These are phyloP conservation scores for Myioborus melanocephalus DNA, from an alignment of 2,797 vertebrate genomes.

Conservation along the genomic window DNA sequence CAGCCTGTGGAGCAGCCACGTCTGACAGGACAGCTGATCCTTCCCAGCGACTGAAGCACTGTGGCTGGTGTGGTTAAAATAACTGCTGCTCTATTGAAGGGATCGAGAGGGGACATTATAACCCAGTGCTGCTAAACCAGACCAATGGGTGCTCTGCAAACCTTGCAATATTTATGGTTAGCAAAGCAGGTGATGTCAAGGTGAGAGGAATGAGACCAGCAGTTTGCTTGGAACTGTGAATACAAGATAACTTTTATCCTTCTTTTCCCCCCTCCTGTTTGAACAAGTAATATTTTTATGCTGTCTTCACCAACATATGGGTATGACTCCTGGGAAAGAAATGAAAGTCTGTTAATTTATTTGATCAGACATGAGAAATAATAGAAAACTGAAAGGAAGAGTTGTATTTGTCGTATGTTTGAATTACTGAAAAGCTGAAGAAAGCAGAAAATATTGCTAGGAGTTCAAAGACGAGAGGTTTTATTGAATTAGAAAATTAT, in stretches of 20 bases:
- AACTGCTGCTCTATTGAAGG: background rate
- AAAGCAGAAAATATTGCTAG: slow-evolving; percentile 62
- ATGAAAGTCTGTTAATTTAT: slow-evolving; percentile 68
- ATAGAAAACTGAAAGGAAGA: slow-evolving; percentile 60
- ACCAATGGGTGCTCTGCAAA: background rate
- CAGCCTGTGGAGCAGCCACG: background rate
- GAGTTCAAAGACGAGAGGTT: slow-evolving; percentile 54
- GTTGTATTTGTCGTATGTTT: slow-evolving; percentile 46
- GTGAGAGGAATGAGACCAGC: background rate
- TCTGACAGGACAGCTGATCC: background rate
- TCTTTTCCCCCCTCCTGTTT: background rate
- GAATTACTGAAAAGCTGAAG: slow-evolving; percentile 63
- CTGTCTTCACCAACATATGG: slow-evolving; percentile 35
- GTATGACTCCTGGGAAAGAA: slow-evolving; percentile 63
- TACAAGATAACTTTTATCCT: slow-evolving; percentile 12
- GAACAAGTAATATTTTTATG: slow-evolving; percentile 58
- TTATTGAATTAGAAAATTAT: slow-evolving; percentile 66
- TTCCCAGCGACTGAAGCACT: slow-evolving; percentile 23
- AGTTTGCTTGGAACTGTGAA: slow-evolving; percentile 2
- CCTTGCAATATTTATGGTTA: background rate
- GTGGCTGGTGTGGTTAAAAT: background rate
- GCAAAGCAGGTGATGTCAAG: background rate
- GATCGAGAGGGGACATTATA: background rate
- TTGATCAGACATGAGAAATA: slow-evolving; percentile 71
- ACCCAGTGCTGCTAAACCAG: background rate